These are phyloP conservation scores for Schizaphis graminum DNA, from an alignment of 2,888 invertebrate genomes.

Conservation along the genomic window DNA sequence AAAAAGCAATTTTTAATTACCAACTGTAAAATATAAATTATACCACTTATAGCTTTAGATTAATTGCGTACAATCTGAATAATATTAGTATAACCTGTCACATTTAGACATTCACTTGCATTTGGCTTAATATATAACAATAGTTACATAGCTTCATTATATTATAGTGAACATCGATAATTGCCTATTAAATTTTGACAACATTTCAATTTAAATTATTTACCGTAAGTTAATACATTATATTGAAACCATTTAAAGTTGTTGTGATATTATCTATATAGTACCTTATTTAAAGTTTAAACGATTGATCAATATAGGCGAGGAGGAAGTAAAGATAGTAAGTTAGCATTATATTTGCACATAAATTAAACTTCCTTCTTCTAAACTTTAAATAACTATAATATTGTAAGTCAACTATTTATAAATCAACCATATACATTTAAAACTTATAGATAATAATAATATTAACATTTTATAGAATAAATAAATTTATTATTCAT, in stretches of 20 bases:
- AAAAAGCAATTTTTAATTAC: neutral
- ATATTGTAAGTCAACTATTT: neutral
- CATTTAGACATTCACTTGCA: neutral
- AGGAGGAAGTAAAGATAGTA: neutral
- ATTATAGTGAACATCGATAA: constrained; percentile 17
- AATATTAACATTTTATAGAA: neutral
- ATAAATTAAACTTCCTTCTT: neutral
- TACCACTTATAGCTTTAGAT: neutral
- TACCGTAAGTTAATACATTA: neutral
- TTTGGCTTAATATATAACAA: neutral
- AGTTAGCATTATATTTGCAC: neutral
- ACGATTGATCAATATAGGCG: neutral
- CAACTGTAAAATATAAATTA: neutral
- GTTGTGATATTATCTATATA: neutral
- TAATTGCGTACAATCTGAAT: neutral
- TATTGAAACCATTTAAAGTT: neutral
- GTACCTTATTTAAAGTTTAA: neutral
- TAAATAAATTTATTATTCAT: neutral
- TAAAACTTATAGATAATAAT: neutral
- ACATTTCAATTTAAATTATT: neutral
- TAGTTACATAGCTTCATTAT: neutral
- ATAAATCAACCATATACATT: neutral
- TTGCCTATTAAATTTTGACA: neutral
- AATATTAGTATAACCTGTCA: neutral
- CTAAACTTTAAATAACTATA: neutral